Percentiles rank a stretch among this genome's conserved stretches.
phyloP scores from a whole-genome alignment of 2,797 vertebrate genomes.

The Helarctos malayanus region DNA sequence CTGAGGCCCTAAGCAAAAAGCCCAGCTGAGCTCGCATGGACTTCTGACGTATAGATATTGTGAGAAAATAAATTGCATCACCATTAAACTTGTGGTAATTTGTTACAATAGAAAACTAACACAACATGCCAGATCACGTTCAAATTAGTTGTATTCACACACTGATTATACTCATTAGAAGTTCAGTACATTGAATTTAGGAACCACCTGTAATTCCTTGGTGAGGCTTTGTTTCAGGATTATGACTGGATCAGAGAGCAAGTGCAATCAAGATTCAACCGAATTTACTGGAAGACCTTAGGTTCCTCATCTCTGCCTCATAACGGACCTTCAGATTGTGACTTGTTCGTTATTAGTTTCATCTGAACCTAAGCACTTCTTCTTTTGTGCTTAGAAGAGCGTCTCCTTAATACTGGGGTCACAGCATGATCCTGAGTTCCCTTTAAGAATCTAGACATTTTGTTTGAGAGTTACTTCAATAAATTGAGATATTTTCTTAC shows the following conservation, averaged over 20 bases:
- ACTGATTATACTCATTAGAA: background rate
- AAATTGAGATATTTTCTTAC: background rate
- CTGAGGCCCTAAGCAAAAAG: background rate
- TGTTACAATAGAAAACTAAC: background rate
- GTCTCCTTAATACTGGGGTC: background rate
- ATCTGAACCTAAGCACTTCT: background rate
- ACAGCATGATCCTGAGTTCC: background rate
- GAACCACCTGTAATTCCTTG: background rate
- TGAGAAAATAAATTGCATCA: background rate
- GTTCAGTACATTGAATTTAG: background rate
- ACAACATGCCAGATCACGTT: background rate
- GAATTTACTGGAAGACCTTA: background rate
- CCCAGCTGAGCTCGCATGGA: background rate
- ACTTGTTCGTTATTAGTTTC: background rate
- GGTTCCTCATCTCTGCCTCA: background rate
- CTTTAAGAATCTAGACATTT: background rate
- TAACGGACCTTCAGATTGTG: background rate
- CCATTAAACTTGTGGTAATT: background rate
- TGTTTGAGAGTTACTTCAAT: background rate
- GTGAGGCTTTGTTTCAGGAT: background rate
- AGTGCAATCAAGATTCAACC: background rate
- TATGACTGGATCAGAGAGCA: background rate
- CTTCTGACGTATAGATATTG: background rate
- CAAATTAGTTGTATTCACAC: background rate
- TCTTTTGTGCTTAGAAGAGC: background rate